Evolutionary conservation across 2,113 vertebrate species (phyloP), one percentile per base, ranked within the genome.

Genomic region (Cheirogaleus medius): DNA sequence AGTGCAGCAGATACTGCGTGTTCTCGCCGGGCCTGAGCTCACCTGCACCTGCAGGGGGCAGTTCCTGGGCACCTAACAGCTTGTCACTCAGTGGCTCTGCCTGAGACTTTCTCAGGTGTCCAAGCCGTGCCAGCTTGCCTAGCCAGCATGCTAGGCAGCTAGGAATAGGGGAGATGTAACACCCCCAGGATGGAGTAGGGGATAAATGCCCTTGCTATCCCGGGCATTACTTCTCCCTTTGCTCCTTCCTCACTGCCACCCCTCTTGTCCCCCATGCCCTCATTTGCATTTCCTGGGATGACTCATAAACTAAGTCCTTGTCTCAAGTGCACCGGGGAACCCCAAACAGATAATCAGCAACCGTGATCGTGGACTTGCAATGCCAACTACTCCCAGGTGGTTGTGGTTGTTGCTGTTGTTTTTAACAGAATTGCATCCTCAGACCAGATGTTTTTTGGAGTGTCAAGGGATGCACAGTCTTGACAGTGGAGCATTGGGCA

Each of bases 1-100:
- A n/a, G 11, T 1, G 3, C 5, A n/a, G n/a, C 42, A 21, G 29
- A 60, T 29, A 13, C 12, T 17, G 25, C 8, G 0, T 3, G 2
- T 15, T 8, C 27, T 56, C 14, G 3, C 18, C 17, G 56, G 15
- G 1, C 15, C n/a, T 69, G 44, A 74, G 32, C 44, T 66, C 73
- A 29, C 44, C 10, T 37, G 14, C 37, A 29, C 29, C 60, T 21
- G 25, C 68, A 44, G 64, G 3, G 23, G 58, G 25, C 60, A 56
- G 3, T 64, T 76, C 13, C 63, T 74, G 56, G 54, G 27, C 13
- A 68, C 47, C 49, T 76, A 21, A 14, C 7, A 63, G 12, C 9
- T 92, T 78, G 21, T 86, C 37, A 56, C 34, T 77, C 39, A 15
- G 6, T 0, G 74, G 69, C 27, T n/a, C 64, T 47, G 71, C 69